Evolutionary conservation across 2,113 vertebrate genomes (phyloP), one percentile per base, ranked within the genome.

Genomic region (Neofelis nebulosa): DNA sequence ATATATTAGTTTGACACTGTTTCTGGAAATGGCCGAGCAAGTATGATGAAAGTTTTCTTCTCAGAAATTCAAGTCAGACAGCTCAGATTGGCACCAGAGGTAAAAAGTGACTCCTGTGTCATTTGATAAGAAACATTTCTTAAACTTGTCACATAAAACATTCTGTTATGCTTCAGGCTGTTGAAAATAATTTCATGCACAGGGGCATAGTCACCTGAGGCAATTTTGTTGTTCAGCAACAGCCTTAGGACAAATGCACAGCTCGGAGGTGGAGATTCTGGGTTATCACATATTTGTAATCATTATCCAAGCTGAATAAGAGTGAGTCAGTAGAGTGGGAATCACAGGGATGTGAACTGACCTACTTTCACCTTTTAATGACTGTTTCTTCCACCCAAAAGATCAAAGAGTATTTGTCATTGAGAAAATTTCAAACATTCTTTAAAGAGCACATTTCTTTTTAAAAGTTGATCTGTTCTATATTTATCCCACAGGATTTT

Each of bases 101-200:
- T 94, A 83, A 92, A 80, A 94, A 82, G 25, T 50, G 80, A 93
- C 63, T 86, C 36, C 68, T 71, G 84, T 81, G 76, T 8, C 36
- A 7, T 68, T 36, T 94, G 81, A 85, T 91, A 91, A 85, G 94
- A 85, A 97, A 92, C 5, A 63, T 92, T 96, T 95, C 91, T 87
- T 96, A 61, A 87, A 94, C 81, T 78, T 96, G 92, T 94, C 92
- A 96, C n/a, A 92, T 45, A 57, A 97, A 96, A 73, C 69, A 79
- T 96, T 96, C 69, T 96, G 89, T 81, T 92, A 31, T 82, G 80
- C 86, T 95, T 93, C 57, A 90, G 87, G 94, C 79, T 96, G n/a
- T 92, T 96, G 55, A 79, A 95, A 94, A 96, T 97, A 91, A 96
- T 97, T 96, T 84, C 66, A 52, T 86, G 65, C 88, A 81, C 3